Evolutionary conservation across 2,797 vertebrate genomes (phyloP), one percentile per base, ranked within the genome.

Genomic region (Tadarida brasiliensis): DNA sequence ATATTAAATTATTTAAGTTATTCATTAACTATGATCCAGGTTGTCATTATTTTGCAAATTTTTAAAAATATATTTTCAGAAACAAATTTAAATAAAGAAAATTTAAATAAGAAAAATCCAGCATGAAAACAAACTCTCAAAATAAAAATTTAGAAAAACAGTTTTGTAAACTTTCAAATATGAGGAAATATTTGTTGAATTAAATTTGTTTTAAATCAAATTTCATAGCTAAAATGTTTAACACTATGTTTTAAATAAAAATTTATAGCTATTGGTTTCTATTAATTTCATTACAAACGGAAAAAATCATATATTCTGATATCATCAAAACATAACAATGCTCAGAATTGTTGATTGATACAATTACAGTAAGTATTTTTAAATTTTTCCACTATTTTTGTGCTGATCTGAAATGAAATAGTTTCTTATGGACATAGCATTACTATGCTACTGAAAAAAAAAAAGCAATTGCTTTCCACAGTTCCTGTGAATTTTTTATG

Each of bases 51-150:
- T 77, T 90, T 56, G 4, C 1, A 59, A 54, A 30, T 16, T 84
- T 24, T 91, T 59, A 15, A 87, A 81, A n/a, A n/a, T n/a, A 59
- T 81, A 91, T 3, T 19, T 95, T 91, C 15, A 82, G 68, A 91
- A 88, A 51, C 30, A 56, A 39, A 88, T 85, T 93, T 63, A 82
- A 90, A 94, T 87, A 76, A 33, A 5, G 5, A 11, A 65, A 49
- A 49, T 49, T 65, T 51, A 65, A 65, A 81, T 93, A 67, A 57
- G 65, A 3, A 80, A 70, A 47, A 81, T 30, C 20, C 11, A 65
- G 63, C 12, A 47, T 80, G 61, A 87, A 90, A 51, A 35, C 14
- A 71, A 30, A 63, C 10, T 57, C 86, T 57, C 28, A 71, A 71
- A 86, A 83, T 59, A 57, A 68, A 68, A 68, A 30, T 44, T 61